These are phyloP conservation scores for Periophthalmodon schlosseri DNA, from an alignment of 2,113 vertebrate species.

Conservation along the genomic window DNA sequence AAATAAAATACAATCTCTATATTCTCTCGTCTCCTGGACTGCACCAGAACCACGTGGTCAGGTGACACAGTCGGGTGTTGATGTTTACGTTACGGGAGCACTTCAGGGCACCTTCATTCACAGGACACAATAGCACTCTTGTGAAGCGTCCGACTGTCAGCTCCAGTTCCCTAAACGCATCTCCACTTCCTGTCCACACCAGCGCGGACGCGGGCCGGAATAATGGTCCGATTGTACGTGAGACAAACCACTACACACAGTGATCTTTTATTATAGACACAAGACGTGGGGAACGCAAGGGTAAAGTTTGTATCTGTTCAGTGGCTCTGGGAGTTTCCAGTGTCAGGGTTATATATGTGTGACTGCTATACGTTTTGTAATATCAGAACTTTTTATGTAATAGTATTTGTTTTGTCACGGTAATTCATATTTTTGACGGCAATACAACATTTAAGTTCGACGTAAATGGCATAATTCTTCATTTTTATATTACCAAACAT, in stretches of 20 bases:
- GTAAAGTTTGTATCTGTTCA: not conserved
- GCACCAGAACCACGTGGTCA: too few relatives aligned
- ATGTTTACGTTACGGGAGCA: not conserved
- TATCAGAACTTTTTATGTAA: too few relatives aligned
- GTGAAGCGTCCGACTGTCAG: conserved; percentile 39
- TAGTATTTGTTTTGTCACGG: too few relatives aligned
- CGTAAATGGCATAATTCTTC: too few relatives aligned
- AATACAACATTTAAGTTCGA: too few relatives aligned
- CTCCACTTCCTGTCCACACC: conserved; percentile 25
- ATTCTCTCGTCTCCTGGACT: too few relatives aligned
- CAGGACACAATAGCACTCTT: conserved; percentile 28
- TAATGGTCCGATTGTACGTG: not conserved
- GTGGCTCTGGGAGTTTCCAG: too few relatives aligned
- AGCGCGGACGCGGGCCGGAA: conserved; percentile 8
- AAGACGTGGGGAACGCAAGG: not conserved
- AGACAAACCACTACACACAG: not conserved
- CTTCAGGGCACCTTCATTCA: conserved; percentile 30
- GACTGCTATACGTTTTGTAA: too few relatives aligned
- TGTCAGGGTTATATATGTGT: not conserved
- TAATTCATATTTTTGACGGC: too few relatives aligned
- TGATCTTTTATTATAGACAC: not conserved
- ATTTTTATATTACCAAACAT: too few relatives aligned
- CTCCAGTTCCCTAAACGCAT: conserved; percentile 30
- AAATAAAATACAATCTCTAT: too few relatives aligned
- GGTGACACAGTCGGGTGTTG: not conserved